A percentile compares a stretch with the other conserved stretches of the same genome.
phyloP scores from a whole-genome alignment of 2,113 vertebrate genomes.

The Syngnathus floridae region DNA sequence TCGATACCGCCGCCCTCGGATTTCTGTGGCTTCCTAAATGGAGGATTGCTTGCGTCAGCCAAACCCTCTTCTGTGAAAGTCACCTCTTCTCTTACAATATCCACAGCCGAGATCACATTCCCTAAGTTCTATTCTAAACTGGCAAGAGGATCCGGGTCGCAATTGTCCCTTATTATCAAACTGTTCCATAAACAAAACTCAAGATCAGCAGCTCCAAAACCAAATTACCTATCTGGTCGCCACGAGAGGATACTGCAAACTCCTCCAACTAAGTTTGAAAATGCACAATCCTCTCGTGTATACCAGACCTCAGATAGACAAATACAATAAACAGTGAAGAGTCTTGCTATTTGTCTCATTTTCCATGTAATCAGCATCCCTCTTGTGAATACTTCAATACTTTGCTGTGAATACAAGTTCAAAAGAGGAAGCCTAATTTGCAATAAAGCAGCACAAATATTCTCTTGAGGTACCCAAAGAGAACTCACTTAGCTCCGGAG shows the following conservation, averaged over 20 bases:
- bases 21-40: constrained; percentile 57
- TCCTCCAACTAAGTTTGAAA: constrained; percentile 1
- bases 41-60: constrained; percentile 64
- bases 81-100: constrained; percentile 34
- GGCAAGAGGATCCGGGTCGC: constrained; percentile 4
- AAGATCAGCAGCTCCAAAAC: constrained; percentile 4
- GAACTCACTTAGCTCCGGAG: constrained; percentile 26
- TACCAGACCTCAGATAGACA: constrained; percentile 3
- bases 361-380: constrained; percentile 37
- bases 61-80: constrained; percentile 60
- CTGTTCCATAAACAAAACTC: neutral
- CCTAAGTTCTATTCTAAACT: neutral
- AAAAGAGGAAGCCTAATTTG: constrained; percentile 41
- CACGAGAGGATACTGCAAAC: constrained; percentile 15
- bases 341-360: constrained; percentile 23
- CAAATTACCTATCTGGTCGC: neutral
- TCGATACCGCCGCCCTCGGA: constrained; percentile 45
- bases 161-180: neutral
- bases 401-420: constrained; percentile 37
- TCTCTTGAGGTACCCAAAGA: constrained; percentile 36
- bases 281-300: constrained; percentile 1
- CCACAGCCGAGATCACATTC: constrained; percentile 2
- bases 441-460: constrained; percentile 47
- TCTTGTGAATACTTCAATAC: constrained; percentile 39
- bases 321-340: constrained; percentile 34